Evolutionary conservation across 1,140 invertebrate genomes (phyloP).

Genomic region (Limonius californicus): DNA sequence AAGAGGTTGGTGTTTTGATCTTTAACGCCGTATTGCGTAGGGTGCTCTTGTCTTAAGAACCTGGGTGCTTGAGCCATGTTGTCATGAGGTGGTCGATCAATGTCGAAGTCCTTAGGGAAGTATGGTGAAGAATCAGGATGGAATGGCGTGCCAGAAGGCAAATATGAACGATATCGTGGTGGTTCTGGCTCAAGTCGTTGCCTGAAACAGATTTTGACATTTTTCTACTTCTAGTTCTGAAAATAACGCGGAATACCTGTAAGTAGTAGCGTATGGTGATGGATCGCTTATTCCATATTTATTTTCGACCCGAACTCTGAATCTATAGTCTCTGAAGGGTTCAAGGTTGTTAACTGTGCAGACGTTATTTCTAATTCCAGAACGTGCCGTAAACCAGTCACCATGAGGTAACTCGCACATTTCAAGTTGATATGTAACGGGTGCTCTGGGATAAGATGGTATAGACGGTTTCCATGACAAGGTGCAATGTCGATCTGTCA

Average conservation of each 20-base stretch:
- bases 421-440: slow-evolving; percentile 91
- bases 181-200: slow-evolving; percentile 76
- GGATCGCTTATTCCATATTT: slow-evolving; percentile 96
- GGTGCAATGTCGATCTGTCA: slow-evolving; percentile 79
- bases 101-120: slow-evolving; percentile 87
- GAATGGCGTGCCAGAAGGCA: slow-evolving; percentile 78
- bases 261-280: slow-evolving; percentile 80
- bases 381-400: slow-evolving; percentile 80
- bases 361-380: slow-evolving; percentile 75
- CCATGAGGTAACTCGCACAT: slow-evolving; percentile 86
- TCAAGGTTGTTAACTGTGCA: slow-evolving; percentile 81
- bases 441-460: slow-evolving; percentile 70
- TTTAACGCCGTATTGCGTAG: slow-evolving; percentile 83
- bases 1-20: slow-evolving; percentile 82
- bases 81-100: slow-evolving; percentile 79
- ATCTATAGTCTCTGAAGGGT: slow-evolving; percentile 87
- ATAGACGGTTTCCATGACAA: slow-evolving; percentile 90
- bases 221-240: background rate
- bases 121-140: slow-evolving; percentile 83
- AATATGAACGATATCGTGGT: slow-evolving; percentile 72
- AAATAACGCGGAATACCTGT: slow-evolving; percentile 47
- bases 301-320: slow-evolving; percentile 91
- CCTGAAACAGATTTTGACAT: slow-evolving; percentile 40
- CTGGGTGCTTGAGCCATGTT: slow-evolving; percentile 75
- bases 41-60: slow-evolving; percentile 80